Evolutionary conservation across 2,797 vertebrate genomes (phyloP).

Genomic region (Propithecus perrieri): DNA sequence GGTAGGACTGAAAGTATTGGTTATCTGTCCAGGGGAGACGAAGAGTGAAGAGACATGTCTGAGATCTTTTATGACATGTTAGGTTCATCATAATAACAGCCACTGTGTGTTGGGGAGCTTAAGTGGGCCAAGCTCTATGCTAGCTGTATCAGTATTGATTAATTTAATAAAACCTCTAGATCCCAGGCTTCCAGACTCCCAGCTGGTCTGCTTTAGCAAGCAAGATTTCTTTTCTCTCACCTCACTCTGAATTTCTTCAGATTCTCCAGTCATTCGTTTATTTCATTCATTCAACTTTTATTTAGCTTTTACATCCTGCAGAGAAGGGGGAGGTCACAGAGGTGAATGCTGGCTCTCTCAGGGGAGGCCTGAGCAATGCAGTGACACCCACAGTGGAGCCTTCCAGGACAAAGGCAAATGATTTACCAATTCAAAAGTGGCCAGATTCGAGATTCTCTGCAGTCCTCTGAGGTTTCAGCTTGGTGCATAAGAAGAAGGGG

Average conservation of each 20-base stretch:
- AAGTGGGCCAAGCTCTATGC: background rate
- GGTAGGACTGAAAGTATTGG: background rate
- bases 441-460: background rate
- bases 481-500: background rate
- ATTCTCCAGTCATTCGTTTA: background rate
- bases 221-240: background rate
- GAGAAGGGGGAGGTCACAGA: background rate
- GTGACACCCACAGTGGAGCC: background rate
- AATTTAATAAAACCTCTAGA: background rate
- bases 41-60: background rate
- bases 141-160: background rate
- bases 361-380: background rate
- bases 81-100: background rate
- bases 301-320: background rate
- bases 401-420: slow-evolving; percentile 35
- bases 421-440: slow-evolving; percentile 6
- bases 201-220: background rate
- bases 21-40: background rate
- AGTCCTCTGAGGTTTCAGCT: slow-evolving; percentile 14
- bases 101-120: background rate
- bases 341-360: background rate
- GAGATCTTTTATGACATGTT: background rate
- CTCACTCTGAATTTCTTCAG: background rate
- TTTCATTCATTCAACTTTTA: background rate
- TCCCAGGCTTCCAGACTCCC: background rate